These are phyloP conservation scores for Misgurnus mizolepis DNA, from an alignment of 2,113 vertebrate species.

Conservation along the genomic window DNA sequence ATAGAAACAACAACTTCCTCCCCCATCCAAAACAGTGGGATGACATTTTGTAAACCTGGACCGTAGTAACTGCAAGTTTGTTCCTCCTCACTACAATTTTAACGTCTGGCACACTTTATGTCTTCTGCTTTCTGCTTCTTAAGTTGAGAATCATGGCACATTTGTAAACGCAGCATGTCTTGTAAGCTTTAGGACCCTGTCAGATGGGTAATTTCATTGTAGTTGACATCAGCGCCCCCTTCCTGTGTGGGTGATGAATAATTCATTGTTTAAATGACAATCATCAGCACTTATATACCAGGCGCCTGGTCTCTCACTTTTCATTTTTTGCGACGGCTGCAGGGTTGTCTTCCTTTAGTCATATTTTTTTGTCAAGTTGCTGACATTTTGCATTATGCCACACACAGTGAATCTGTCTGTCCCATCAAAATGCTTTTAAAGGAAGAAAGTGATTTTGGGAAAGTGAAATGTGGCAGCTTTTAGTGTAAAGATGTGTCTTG, in stretches of 20 bases:
- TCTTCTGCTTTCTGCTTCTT: background rate
- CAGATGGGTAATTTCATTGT: background rate
- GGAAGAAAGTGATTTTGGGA: background rate
- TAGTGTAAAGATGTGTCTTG: background rate
- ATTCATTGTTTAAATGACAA: constrained; percentile 51
- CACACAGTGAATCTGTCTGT: background rate
- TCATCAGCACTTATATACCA: constrained; percentile 43
- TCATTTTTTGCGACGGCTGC: constrained; percentile 38
- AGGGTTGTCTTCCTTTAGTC: background rate
- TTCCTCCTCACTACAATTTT: constrained; percentile 37
- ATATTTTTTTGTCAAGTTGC: background rate
- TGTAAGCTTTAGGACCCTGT: background rate
- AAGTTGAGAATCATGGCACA: background rate
- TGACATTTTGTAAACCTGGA: background rate
- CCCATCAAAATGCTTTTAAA: background rate
- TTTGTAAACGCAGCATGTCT: background rate
- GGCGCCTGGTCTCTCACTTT: constrained; percentile 36
- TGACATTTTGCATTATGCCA: background rate
- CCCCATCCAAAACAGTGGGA: background rate
- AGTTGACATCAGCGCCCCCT: constrained; percentile 8
- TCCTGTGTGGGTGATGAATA: constrained; percentile 33
- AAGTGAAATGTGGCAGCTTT: background rate
- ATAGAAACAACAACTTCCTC: background rate
- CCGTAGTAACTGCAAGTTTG: background rate
- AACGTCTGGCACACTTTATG: background rate